Conservation (phyloP, 2,113 vertebrate species). For the Nicator chloris region DNA sequence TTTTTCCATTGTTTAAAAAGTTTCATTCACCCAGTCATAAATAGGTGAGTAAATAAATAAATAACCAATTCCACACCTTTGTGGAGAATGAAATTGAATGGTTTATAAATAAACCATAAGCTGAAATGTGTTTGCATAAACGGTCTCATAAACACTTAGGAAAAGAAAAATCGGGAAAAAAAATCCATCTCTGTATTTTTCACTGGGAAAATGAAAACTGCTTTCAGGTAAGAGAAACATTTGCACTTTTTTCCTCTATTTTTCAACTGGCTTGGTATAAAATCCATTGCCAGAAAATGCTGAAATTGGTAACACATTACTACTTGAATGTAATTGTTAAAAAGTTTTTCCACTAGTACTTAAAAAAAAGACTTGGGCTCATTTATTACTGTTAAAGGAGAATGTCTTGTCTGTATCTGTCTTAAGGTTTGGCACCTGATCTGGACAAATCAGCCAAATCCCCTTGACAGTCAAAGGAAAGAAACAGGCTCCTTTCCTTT, state of each 20-base stretch:
- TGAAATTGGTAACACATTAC: background rate
- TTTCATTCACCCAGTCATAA: constrained; percentile 35
- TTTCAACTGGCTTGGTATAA: background rate
- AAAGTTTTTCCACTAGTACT: background rate
- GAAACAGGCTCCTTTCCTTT: background rate
- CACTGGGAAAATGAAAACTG: background rate
- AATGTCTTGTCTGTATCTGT: background rate
- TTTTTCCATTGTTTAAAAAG: constrained; percentile 25
- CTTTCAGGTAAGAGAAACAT: background rate
- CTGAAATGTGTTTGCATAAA: constrained; percentile 32
- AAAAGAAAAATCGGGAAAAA: background rate
- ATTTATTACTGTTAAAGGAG: background rate
- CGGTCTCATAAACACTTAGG: constrained; percentile 13
- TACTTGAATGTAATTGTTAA: background rate
- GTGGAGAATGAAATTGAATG: constrained; percentile 15
- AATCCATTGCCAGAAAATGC: background rate
- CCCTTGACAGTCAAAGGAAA: background rate
- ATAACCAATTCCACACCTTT: constrained; percentile 41
- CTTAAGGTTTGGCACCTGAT: background rate
- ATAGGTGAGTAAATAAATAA: constrained; percentile 54
- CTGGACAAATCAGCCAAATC: background rate
- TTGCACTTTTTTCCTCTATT: background rate
- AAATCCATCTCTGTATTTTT: background rate
- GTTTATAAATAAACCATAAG: constrained; percentile 59
- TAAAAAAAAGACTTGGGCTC: background rate